phyloP scores from a whole-genome alignment of 2,797 vertebrate genomes.

The Bufotes viridis region DNA sequence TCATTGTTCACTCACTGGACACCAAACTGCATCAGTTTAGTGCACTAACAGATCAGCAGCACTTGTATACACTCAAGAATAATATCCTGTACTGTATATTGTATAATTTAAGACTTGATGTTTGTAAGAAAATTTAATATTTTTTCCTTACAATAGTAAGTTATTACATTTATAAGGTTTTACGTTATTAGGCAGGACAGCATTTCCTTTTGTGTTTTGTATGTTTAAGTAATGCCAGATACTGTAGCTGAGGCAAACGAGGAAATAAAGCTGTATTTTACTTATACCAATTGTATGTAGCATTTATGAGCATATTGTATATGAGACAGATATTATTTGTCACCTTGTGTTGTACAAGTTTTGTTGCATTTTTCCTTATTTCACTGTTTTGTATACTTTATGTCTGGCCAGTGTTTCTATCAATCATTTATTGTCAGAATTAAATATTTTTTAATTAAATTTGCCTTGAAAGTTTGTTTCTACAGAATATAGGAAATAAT shows the following conservation, averaged over 20 bases:
- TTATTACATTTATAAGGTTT: constrained; percentile 58
- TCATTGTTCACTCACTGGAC: constrained; percentile 53
- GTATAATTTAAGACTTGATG: constrained; percentile 53
- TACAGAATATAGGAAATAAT: neutral
- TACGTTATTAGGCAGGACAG: constrained; percentile 47
- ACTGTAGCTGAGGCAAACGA: constrained; percentile 36
- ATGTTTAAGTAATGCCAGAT: constrained; percentile 50
- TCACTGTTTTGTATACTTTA: constrained; percentile 49
- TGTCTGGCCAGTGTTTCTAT: constrained; percentile 52
- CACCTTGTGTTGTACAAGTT: constrained; percentile 2
- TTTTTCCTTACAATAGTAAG: constrained; percentile 60
- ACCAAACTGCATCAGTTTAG: constrained; percentile 58
- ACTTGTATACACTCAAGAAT: constrained; percentile 41
- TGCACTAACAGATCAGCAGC: constrained; percentile 43
- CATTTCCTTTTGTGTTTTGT: constrained; percentile 49
- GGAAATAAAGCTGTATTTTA: constrained; percentile 43
- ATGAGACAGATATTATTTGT: constrained; percentile 32
- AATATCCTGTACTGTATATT: constrained; percentile 58
- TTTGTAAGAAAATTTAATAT: constrained; percentile 61
- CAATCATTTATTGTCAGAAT: constrained; percentile 46
- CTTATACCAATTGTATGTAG: constrained; percentile 49
- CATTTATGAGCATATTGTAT: constrained; percentile 46
- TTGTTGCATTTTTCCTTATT: constrained; percentile 15
- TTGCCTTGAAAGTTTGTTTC: neutral
- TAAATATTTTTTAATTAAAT: constrained; percentile 57